Conservation (phyloP, 2,113 vertebrate species). For the Panthera tigris region DNA sequence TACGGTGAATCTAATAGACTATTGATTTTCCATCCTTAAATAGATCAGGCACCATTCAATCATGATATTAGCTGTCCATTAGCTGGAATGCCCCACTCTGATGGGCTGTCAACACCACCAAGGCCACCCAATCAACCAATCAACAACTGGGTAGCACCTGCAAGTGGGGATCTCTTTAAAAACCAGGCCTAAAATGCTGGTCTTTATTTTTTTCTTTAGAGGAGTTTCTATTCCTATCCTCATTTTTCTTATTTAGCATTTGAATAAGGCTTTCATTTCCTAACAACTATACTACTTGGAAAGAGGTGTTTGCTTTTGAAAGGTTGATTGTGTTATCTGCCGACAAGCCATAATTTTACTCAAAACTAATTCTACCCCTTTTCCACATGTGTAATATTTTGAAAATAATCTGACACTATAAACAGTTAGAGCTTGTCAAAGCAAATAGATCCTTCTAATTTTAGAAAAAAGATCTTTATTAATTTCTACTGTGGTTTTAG, state of each 20-base stretch:
- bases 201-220: conserved; percentile 58
- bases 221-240: conserved; percentile 61
- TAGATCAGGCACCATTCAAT: conserved; percentile 91
- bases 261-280: conserved; percentile 79
- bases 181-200: conserved; percentile 31
- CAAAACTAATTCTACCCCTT: conserved; percentile 76
- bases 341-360: conserved; percentile 78
- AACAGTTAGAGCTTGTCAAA: conserved; percentile 80
- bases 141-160: conserved; percentile 76
- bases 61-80: conserved; percentile 95
- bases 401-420: conserved; percentile 80
- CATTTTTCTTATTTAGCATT: conserved; percentile 77
- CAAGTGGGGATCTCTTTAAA: conserved; percentile 75
- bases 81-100: conserved; percentile 86
- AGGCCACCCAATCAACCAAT: conserved; percentile 80
- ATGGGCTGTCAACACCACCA: conserved; percentile 83
- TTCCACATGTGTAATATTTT: conserved; percentile 80
- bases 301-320: conserved; percentile 80
- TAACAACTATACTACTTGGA: conserved; percentile 73
- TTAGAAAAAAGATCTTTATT: conserved; percentile 75
- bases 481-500: conserved; percentile 73
- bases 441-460: conserved; percentile 80
- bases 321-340: conserved; percentile 78
- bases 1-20: conserved; percentile 91
- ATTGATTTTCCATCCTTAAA: conserved; percentile 96